Base-by-base conservation (phyloP, 2,888 invertebrate genomes). In the Halictus quadricinctus region DNA sequence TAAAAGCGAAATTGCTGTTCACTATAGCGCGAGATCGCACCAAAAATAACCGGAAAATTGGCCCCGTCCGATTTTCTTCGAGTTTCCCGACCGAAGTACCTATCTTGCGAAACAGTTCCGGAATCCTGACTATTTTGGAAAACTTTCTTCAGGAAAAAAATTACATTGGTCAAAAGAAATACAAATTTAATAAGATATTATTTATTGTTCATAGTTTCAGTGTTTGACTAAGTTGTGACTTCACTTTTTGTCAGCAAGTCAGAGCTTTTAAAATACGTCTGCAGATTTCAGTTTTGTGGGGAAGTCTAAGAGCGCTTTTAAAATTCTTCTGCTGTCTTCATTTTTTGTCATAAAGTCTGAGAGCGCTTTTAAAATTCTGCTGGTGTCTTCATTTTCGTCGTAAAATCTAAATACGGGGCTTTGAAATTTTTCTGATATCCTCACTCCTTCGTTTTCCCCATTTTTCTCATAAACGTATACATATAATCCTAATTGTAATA, bases 1-100 rank as follows among this genome's bases (percentile, higher is more conserved):
- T 58, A 58, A 58, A 58, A 58, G 58, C 58, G 58, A 58, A 58
- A 58, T 58, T 58, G 58, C 58, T 58, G 58, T n/a, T n/a, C n/a
- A 12, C 12, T 25, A 12, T 58, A 58, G n/a, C n/a, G 0, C 3
- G 12, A 10, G n/a, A 58, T 12, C 58, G n/a, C 58, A 12, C n/a
- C 58, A 1, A 58, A 58, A n/a, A 58, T n/a, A 58, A n/a, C n/a
- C 4, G n/a, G 58, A 58, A 58, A 58, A 58, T 58, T 58, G 12
- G 5, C n/a, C n/a, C 4, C 8, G 10, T 0, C 4, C n/a, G 12
- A n/a, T 58, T 58, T 12, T n/a, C 58, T n/a, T n/a, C 58, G 58
- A 58, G n/a, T 54, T 54, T 54, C 21, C 21, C 21, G 8, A 2
- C 54, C 8, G 21, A 21, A 21, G 2, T 54, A 54, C 54, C 10